phyloP scores from a whole-genome alignment of 1,140 invertebrate genomes.

The Macrosteles quadrilineatus region DNA sequence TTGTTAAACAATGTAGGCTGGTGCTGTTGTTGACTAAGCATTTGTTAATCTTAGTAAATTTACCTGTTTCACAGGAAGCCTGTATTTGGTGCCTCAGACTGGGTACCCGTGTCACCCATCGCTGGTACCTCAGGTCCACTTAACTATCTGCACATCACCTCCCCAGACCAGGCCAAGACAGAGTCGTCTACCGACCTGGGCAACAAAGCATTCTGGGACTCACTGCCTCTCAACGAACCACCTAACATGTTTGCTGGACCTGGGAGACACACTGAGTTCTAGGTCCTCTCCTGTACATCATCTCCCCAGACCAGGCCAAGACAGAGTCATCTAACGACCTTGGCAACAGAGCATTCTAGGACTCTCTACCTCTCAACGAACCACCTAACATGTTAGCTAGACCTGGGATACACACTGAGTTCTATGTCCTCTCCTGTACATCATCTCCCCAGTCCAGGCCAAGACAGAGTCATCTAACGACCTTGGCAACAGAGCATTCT shows the following conservation, averaged over 20 bases:
- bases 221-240: conserved; percentile 55
- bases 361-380: conserved; percentile 57
- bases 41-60: not conserved
- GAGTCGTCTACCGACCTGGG: conserved; percentile 53
- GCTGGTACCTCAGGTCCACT: conserved; percentile 44
- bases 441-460: conserved; percentile 51
- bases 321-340: conserved; percentile 54
- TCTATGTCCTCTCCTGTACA: conserved; percentile 60
- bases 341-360: conserved; percentile 58
- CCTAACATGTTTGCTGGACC: not conserved
- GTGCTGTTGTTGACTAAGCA: too few relatives aligned
- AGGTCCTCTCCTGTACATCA: conserved; percentile 58
- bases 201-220: conserved; percentile 58
- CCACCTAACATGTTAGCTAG: not conserved
- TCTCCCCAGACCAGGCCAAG: conserved; percentile 49
- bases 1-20: too few relatives aligned
- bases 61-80: conserved; percentile 46
- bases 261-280: conserved; percentile 44
- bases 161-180: conserved; percentile 51
- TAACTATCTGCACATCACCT: conserved; percentile 56
- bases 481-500: conserved; percentile 57
- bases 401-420: too few relatives aligned
- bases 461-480: conserved; percentile 52
- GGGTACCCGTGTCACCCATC: conserved; percentile 47
- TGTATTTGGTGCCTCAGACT: conserved; percentile 44